phyloP scores from a whole-genome alignment of 2,797 vertebrate species.

The Glyptemys insculpta region DNA sequence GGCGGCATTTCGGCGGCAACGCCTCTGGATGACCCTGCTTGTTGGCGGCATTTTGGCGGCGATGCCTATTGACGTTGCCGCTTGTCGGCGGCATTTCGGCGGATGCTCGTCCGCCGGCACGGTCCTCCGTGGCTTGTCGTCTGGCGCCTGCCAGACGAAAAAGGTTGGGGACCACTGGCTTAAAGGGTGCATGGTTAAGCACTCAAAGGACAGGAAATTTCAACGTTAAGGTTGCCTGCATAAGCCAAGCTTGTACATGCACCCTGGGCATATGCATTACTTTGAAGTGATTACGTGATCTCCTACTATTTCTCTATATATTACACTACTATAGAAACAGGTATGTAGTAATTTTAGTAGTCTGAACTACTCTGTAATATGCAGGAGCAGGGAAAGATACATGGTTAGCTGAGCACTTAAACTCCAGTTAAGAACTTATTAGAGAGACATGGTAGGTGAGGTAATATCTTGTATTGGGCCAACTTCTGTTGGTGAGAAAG shows the following conservation, averaged over 20 bases:
- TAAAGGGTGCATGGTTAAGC: neutral
- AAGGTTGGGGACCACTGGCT: too few relatives aligned
- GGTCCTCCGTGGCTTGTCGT: too few relatives aligned
- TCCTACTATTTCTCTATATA: neutral
- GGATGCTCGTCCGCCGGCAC: too few relatives aligned
- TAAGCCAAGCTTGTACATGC: neutral
- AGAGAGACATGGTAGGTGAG: neutral
- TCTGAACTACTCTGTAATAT: neutral
- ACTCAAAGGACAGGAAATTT: neutral
- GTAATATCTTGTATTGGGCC: neutral
- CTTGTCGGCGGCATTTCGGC: too few relatives aligned
- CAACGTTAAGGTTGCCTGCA: neutral
- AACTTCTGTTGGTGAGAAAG: neutral
- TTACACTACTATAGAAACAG: rapidly evolving
- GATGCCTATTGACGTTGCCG: too few relatives aligned
- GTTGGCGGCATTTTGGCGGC: neutral
- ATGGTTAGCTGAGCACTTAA: neutral
- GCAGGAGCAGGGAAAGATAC: neutral
- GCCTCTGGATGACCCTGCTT: too few relatives aligned
- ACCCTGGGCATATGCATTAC: neutral
- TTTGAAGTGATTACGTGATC: neutral
- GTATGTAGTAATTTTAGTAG: rapidly evolving
- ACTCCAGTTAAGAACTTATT: rapidly evolving
- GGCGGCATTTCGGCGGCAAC: too few relatives aligned
- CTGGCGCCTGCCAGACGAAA: too few relatives aligned